phyloP scores from a whole-genome alignment of 1,140 invertebrate species.

The Teleopsis dalmanni region DNA sequence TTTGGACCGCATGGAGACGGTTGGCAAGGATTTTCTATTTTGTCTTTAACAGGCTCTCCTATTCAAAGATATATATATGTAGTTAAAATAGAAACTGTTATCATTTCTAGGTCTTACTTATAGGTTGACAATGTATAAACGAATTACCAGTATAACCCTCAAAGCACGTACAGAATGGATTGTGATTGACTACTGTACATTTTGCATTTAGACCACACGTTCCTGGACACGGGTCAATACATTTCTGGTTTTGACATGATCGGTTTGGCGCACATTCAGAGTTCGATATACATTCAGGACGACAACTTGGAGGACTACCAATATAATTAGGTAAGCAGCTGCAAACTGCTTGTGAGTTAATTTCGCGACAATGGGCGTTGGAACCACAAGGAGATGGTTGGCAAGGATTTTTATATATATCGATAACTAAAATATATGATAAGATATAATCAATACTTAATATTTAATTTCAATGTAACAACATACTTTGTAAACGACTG shows the following conservation, averaged over 20 bases:
- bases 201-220: constrained; percentile 59
- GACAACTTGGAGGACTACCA: constrained; percentile 57
- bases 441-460: constrained; percentile 49
- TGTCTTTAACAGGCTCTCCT: no score
- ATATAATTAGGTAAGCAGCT: constrained; percentile 56
- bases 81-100: constrained; percentile 15
- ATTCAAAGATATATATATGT: no score
- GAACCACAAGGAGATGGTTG: constrained; percentile 67
- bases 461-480: background rate
- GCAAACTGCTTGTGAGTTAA: constrained; percentile 54
- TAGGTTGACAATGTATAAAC: constrained; percentile 51
- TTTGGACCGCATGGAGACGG: constrained; percentile 72
- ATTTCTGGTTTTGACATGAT: constrained; percentile 64
- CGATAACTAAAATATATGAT: constrained; percentile 49
- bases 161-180: constrained; percentile 57
- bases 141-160: constrained; percentile 54
- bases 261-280: constrained; percentile 56
- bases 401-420: constrained; percentile 50
- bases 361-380: constrained; percentile 54
- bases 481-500: constrained; percentile 46
- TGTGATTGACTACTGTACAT: constrained; percentile 56
- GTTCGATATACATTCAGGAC: constrained; percentile 58
- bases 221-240: constrained; percentile 58
- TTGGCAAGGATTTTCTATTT: constrained; percentile 54
- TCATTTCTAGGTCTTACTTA: constrained; percentile 49